Evolutionary conservation across 2,888 invertebrate species (phyloP).

Genomic region (Euspilapteryx auroguttella): DNA sequence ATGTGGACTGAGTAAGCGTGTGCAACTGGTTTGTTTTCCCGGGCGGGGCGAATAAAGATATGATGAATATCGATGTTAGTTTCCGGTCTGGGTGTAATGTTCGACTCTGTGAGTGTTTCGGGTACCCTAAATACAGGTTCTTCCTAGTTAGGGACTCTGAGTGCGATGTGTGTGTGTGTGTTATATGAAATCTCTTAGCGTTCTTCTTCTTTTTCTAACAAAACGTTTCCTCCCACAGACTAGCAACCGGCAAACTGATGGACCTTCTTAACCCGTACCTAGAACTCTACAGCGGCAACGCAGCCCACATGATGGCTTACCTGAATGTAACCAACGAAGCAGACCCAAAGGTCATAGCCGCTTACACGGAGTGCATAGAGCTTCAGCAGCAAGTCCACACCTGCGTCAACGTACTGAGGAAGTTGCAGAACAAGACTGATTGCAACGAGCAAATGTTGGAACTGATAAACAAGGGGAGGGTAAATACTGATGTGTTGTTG

Average conservation of each 20-base stretch:
- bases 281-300: constrained; percentile 78
- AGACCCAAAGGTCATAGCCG: constrained; percentile 44
- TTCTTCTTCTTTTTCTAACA: no score
- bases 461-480: constrained; percentile 23
- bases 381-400: constrained; percentile 89
- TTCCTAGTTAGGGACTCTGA: no score
- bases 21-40: no score
- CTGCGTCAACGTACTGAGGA: constrained; percentile 73
- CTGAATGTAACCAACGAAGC: constrained; percentile 67
- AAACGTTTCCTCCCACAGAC: constrained; percentile 70
- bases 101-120: no score
- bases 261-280: constrained; percentile 77
- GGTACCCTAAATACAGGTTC: no score
- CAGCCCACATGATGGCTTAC: constrained; percentile 83
- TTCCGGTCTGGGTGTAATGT: no score
- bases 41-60: no score
- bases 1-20: no score
- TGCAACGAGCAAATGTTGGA: constrained; percentile 27
- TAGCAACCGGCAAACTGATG: constrained; percentile 83
- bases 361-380: constrained; percentile 78
- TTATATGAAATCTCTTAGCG: no score
- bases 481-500: constrained; percentile 39
- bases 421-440: constrained; percentile 66
- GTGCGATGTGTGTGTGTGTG: no score
- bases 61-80: no score